Evolutionary conservation across 2,113 vertebrate species (phyloP).

Genomic region (Cyanocitta stelleri): DNA sequence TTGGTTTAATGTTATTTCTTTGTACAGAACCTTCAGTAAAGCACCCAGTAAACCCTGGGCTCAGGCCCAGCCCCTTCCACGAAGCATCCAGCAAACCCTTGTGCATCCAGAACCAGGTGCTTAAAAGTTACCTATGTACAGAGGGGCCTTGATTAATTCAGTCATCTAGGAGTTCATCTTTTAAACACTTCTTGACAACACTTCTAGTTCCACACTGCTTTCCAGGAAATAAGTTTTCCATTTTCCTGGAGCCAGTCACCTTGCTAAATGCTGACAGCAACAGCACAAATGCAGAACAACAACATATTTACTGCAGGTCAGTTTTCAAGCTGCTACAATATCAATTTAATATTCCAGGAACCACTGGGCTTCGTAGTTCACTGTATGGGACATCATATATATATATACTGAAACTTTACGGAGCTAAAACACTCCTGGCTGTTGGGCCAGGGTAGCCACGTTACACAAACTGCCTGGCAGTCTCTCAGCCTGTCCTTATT

Average conservation of each 20-base stretch:
- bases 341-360: background rate
- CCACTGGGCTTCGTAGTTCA: background rate
- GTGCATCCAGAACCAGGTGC: background rate
- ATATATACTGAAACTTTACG: background rate
- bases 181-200: background rate
- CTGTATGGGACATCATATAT: background rate
- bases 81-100: background rate
- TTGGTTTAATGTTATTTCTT: background rate
- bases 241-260: background rate
- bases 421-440: background rate
- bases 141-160: background rate
- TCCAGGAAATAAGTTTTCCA: background rate
- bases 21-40: background rate
- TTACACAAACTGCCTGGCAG: background rate
- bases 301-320: background rate
- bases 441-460: accelerated
- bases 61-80: background rate
- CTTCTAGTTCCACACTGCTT: background rate
- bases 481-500: background rate
- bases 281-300: background rate
- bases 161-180: background rate
- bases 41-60: background rate
- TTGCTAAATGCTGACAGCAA: background rate
- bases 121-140: background rate
- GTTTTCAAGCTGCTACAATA: background rate